Evolutionary conservation across 2,113 vertebrate genomes (phyloP), one percentile per base, ranked within the genome.

Genomic region (Glaucidium brasilianum): DNA sequence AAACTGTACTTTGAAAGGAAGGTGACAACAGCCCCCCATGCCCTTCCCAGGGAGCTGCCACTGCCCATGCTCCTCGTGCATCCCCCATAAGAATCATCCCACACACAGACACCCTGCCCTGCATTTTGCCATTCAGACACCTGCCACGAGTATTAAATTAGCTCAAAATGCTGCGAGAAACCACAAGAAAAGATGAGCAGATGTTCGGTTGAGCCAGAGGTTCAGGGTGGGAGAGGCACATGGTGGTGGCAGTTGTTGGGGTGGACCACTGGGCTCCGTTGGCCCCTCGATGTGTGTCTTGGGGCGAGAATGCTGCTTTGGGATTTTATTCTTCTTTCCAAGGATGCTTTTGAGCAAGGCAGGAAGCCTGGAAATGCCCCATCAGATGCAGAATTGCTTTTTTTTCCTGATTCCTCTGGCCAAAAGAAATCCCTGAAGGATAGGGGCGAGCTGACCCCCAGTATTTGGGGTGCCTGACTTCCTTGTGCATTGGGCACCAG

Each of bases 401-500:
- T 62, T 43, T 39, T 10, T 3, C 10, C 50, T 21, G 21, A 35
- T 60, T 79, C 27, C 22, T 76, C 26, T 49, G 53, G 30, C 49
- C 35, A 58, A 13, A 95, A 82, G 19, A 76, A 95, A 72, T 85
- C 58, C 49, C 62, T 74, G 47, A 74, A 90, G 69, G 47, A 43
- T 34, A 18, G 15, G 13, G 17, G 10, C 7, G 12, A 73, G 47
- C 53, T 79, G 39, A 2, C 47, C 22, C 66, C 18, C 43, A 55
- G n/a, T 43, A 29, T 88, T 73, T 92, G 56, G 14, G 71, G 52
- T 41, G 37, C 43, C 67, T 85, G 56, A 52, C 50, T 78, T 88
- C 43, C 13, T 34, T 64, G 30, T 71, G 49, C 58, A 6, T 55
- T 0, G 0, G 25, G n/a, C 9, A 0, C 41, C 0, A 0, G 52